Evolutionary conservation across 2,797 vertebrate genomes (phyloP).

Genomic region (Momotus momota): DNA sequence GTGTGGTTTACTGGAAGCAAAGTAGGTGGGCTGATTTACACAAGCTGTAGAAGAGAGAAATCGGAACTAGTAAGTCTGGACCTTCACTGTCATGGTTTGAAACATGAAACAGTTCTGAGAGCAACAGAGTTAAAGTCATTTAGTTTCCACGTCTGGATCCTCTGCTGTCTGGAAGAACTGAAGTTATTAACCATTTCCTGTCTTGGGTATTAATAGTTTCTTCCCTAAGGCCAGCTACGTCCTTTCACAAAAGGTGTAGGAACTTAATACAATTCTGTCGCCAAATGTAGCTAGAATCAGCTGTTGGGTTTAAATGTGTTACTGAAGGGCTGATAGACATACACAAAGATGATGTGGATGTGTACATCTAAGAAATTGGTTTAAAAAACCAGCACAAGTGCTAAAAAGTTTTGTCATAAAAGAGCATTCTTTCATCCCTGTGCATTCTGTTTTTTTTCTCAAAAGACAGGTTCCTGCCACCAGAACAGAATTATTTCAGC

Average conservation of each 20-base stretch:
- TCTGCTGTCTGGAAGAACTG: neutral
- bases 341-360: fast-evolving
- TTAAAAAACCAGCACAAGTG: neutral
- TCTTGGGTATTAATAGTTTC: neutral
- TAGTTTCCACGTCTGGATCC: neutral
- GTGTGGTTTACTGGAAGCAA: neutral
- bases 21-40: neutral
- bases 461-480: neutral
- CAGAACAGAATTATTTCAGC: neutral
- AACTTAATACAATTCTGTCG: neutral
- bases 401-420: neutral
- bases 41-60: neutral
- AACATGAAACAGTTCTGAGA: neutral
- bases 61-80: neutral
- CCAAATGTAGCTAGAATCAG: neutral
- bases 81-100: neutral
- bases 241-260: neutral
- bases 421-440: neutral
- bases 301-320: neutral
- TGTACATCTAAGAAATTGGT: neutral
- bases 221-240: neutral
- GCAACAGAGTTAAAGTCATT: neutral
- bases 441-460: neutral
- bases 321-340: neutral
- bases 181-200: neutral